These are phyloP conservation scores for Trilocha varians DNA, from an alignment of 2,888 invertebrate genomes.

Conservation along the genomic window DNA sequence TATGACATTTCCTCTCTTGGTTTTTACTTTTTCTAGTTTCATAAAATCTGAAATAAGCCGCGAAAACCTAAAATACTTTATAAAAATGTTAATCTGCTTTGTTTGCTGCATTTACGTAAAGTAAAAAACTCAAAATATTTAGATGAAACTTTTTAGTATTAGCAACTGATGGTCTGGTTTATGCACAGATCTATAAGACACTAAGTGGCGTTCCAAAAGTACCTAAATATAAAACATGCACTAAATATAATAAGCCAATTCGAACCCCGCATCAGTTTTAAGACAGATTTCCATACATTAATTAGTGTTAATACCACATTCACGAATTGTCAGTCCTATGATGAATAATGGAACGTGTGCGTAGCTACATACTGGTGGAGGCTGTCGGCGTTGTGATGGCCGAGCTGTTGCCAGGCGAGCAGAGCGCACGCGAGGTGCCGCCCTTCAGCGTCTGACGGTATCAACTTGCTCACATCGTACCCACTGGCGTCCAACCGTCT, in stretches of 20 bases:
- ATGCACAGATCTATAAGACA: too few species aligned
- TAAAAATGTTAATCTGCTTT: too few species aligned
- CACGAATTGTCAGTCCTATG: not conserved
- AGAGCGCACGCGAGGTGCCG: constrained; percentile 49
- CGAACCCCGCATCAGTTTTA: constrained; percentile 26
- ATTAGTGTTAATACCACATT: not conserved
- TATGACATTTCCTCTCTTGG: not conserved
- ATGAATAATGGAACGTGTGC: not conserved
- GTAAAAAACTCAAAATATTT: too few species aligned
- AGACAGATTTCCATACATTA: not conserved
- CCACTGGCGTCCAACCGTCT: constrained; percentile 26
- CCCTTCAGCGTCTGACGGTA: constrained; percentile 30
- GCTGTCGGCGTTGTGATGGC: constrained; percentile 39
- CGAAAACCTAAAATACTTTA: not conserved
- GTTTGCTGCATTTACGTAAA: too few species aligned
- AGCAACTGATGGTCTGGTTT: too few species aligned
- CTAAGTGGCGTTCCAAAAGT: not conserved
- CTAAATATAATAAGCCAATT: constrained; percentile 12
- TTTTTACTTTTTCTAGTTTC: constrained; percentile 11
- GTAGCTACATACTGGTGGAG: constrained; percentile 35
- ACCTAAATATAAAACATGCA: constrained; percentile 10
- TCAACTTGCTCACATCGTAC: constrained; percentile 19
- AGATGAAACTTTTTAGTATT: too few species aligned
- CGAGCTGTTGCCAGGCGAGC: constrained; percentile 59
- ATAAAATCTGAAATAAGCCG: constrained; percentile 21